Base-by-base conservation (phyloP, 2,113 vertebrate species). In the Ornithorhynchus anatinus region DNA sequence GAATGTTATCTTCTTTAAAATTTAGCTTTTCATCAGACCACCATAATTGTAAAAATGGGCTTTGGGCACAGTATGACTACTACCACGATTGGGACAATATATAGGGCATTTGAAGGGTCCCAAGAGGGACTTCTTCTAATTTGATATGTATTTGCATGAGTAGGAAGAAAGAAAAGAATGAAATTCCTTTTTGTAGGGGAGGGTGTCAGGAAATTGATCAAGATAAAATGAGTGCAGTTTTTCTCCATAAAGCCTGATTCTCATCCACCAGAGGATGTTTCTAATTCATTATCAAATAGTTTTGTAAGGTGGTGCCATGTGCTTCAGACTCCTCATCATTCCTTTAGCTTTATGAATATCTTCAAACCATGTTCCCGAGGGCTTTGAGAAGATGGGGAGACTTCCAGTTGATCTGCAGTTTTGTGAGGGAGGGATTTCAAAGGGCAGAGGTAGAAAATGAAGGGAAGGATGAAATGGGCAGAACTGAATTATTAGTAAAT, bases 181-280 rank as follows among this genome's bases (percentile, higher is more conserved):
- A n/a, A n/a, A n/a, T n/a, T n/a, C n/a, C n/a, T n/a, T n/a, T n/a
- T n/a, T n/a, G n/a, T n/a, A n/a, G n/a, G n/a, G n/a, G n/a, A n/a
- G n/a, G n/a, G n/a, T n/a, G n/a, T n/a, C n/a, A n/a, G n/a, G n/a
- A n/a, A n/a, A n/a, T n/a, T n/a, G n/a, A 65, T 10, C 31, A 80
- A 60, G 61, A 58, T 31, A 82, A 40, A 14, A 64, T 67, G 77
- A 69, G 5, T 23, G 50, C 27, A 69, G 82, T 80, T 79, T 66
- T 79, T 72, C 38, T 33, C 44, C 36, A n/a, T 71, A 15, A 71
- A 76, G 65, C 72, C 74, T 37, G 50, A 10, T 61, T 58, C 47
- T 20, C 11, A 44, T 64, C 71, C 79, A 82, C 39, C 7, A 15
- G 57, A 61, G 16, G 16, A 1, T 56, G 29, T 77, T 72, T 61